These are phyloP conservation scores for Cheilosia impressa DNA, from an alignment of 2,888 invertebrate genomes.

Conservation along the genomic window DNA sequence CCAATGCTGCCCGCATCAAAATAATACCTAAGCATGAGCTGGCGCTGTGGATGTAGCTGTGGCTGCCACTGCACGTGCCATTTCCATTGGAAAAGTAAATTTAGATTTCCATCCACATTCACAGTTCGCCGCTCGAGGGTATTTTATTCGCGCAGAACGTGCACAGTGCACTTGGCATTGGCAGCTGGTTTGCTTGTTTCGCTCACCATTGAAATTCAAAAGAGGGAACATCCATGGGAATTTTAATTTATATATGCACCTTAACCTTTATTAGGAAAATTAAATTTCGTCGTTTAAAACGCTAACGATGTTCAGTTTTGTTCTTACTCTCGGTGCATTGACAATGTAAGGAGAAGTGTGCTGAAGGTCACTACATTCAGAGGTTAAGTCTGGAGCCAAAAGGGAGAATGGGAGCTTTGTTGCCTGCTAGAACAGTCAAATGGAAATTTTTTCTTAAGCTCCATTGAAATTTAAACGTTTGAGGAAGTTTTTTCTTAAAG, in stretches of 20 bases:
- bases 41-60: not conserved
- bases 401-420: no score
- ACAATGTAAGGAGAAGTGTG: not conserved
- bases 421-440: no score
- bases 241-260: not conserved
- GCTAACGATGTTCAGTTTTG: not conserved
- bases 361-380: not conserved
- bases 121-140: conserved; percentile 18
- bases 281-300: not conserved
- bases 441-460: no score
- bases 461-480: no score
- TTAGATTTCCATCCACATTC: conserved; percentile 46
- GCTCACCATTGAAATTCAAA: conserved; percentile 33
- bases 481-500: no score
- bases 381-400: no score
- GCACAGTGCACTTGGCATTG: conserved; percentile 32
- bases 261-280: not conserved
- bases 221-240: not conserved
- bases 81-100: conserved; percentile 45
- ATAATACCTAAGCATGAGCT: conserved; percentile 21
- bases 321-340: not conserved
- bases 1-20: conserved; percentile 21
- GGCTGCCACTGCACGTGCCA: conserved; percentile 22
- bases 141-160: conserved; percentile 29
- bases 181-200: conserved; percentile 8